phyloP scores from a whole-genome alignment of 2,113 vertebrate genomes.

The Xiphorhynchus elegans region DNA sequence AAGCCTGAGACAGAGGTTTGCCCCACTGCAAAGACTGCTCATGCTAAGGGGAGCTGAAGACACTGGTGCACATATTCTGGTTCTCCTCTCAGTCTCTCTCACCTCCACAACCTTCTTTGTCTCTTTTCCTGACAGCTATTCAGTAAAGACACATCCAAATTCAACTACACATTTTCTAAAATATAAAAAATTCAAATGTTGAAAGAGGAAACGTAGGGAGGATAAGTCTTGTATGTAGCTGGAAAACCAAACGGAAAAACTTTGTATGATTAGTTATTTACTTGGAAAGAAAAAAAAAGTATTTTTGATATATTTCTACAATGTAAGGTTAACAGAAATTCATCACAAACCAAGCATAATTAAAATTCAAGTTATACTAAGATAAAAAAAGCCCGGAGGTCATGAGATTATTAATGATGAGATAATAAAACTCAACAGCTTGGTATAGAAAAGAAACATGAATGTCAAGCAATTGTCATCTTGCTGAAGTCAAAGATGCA shows the following conservation, averaged over 20 bases:
- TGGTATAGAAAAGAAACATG: neutral
- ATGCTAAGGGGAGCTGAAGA: neutral
- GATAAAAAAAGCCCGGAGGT: neutral
- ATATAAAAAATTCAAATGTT: neutral
- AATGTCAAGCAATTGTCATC: neutral
- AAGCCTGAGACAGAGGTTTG: neutral
- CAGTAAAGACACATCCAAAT: neutral
- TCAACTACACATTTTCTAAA: neutral
- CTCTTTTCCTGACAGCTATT: neutral
- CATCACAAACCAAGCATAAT: neutral
- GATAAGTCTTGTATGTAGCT: neutral
- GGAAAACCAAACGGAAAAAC: neutral
- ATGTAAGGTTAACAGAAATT: neutral
- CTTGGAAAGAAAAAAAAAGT: neutral
- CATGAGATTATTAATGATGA: neutral
- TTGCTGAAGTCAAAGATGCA: neutral
- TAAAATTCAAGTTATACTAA: neutral
- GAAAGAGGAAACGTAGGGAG: neutral
- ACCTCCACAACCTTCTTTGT: neutral
- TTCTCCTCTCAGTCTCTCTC: neutral
- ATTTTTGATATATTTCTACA: neutral
- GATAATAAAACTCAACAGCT: neutral
- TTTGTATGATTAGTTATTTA: neutral
- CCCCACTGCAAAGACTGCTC: neutral
- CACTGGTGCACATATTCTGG: neutral